Conservation (phyloP, 2,888 invertebrate genomes). For the Drosophila tanythrix region DNA sequence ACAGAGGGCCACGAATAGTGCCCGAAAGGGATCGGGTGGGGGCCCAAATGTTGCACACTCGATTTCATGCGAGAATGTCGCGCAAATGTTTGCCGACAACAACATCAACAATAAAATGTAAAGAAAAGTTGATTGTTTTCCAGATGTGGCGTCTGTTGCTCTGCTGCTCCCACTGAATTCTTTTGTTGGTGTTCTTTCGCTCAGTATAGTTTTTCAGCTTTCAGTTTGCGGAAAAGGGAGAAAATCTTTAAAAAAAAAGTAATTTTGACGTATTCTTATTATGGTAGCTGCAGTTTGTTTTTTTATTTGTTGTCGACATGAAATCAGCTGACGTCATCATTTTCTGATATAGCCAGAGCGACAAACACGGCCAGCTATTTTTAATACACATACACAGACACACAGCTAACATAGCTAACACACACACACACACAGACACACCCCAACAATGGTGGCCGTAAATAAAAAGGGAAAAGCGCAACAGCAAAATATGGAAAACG, state of each 20-base stretch:
- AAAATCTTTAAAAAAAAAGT: slow-evolving; percentile 31
- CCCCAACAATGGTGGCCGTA: slow-evolving; percentile 64
- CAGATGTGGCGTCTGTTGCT: slow-evolving; percentile 32
- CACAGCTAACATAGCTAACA: slow-evolving; percentile 6
- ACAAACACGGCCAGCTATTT: slow-evolving; percentile 59
- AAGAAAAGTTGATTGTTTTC: slow-evolving; percentile 72
- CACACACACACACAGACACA: slow-evolving; percentile 18
- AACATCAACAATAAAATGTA: slow-evolving; percentile 44
- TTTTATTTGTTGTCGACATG: slow-evolving; percentile 42
- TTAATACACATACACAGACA: slow-evolving; percentile 40
- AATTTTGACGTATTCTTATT: slow-evolving; percentile 57
- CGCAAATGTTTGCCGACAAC: slow-evolving; percentile 66
- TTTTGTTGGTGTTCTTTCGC: slow-evolving; percentile 15
- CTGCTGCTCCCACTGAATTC: slow-evolving; percentile 18
- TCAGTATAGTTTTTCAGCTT: slow-evolving; percentile 46
- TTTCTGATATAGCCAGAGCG: slow-evolving; percentile 28
- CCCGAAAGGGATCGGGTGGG: background rate
- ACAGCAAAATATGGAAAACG: slow-evolving; percentile 31
- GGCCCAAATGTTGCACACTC: slow-evolving; percentile 70
- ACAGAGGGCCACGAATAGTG: background rate
- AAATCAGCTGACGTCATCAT: slow-evolving; percentile 71
- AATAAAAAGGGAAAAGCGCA: slow-evolving; percentile 51
- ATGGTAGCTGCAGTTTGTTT: slow-evolving; percentile 30
- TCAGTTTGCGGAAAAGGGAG: slow-evolving; percentile 20
- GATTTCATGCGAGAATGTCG: slow-evolving; percentile 77